Evolutionary conservation across 2,888 invertebrate species (phyloP).

Genomic region (Acleris laterana): DNA sequence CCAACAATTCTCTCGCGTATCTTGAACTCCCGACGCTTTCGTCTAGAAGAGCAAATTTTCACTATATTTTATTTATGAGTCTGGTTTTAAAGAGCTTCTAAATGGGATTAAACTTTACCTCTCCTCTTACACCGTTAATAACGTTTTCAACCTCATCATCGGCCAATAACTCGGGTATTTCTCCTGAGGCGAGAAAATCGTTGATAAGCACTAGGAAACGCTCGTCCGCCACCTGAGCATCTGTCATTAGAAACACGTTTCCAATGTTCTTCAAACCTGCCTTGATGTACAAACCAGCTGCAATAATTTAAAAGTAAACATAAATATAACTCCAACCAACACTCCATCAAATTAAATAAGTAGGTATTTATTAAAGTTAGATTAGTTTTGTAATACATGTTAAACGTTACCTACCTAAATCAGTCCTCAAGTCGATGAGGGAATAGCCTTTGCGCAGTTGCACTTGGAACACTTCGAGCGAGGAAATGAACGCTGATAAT

Average conservation of each 20-base stretch:
- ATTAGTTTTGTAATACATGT: background rate
- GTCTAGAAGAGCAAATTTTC: constrained; percentile 71
- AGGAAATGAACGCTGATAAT: constrained; percentile 94
- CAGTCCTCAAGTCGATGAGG: constrained; percentile 90
- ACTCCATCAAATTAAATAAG: background rate
- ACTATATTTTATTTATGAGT: background rate
- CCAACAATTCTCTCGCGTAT: constrained; percentile 97
- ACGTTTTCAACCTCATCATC: constrained; percentile 97
- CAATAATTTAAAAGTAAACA: constrained; percentile 37
- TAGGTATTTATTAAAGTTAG: background rate
- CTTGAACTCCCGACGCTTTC: constrained; percentile 91
- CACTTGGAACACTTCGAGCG: constrained; percentile 96
- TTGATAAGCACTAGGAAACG: constrained; percentile 96
- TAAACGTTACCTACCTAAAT: constrained; percentile 78
- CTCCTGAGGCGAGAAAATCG: constrained; percentile 96
- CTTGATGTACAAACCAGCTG: constrained; percentile 92
- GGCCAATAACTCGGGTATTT: constrained; percentile 94
- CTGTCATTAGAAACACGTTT: constrained; percentile 95
- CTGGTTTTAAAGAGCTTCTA: background rate
- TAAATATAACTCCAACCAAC: background rate
- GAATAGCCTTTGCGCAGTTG: constrained; percentile 95
- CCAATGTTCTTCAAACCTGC: constrained; percentile 94
- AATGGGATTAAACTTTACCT: constrained; percentile 72
- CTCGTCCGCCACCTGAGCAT: constrained; percentile 96
- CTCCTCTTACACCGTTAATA: constrained; percentile 89